These are phyloP conservation scores for Scelioninae gen. 2 DNA, from an alignment of 2,888 invertebrate genomes.

Conservation along the genomic window DNA sequence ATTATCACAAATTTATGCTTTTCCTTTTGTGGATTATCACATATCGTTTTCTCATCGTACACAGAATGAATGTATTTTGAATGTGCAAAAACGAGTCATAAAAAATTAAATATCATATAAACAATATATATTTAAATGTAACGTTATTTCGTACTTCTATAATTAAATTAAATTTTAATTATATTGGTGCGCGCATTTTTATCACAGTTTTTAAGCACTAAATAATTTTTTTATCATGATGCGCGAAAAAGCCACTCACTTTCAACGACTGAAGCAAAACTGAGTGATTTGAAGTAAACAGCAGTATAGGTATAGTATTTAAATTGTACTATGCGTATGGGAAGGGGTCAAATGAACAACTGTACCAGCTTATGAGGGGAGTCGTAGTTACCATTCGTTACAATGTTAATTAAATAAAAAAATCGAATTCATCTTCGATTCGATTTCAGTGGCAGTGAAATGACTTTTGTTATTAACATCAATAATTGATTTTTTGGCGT, in stretches of 20 bases:
- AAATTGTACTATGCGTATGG: conserved; percentile 32
- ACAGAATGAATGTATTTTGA: not conserved
- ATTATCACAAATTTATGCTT: not conserved
- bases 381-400: conserved; percentile 36
- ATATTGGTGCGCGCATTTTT: too few species aligned
- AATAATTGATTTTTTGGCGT: not conserved
- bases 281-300: conserved; percentile 32
- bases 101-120: too few species aligned
- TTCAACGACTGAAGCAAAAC: conserved; percentile 34
- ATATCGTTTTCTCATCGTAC: not conserved
- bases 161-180: too few species aligned
- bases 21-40: too few species aligned
- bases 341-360: conserved; percentile 25
- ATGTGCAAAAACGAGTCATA: too few species aligned
- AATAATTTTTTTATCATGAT: not conserved
- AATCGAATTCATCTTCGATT: too few species aligned
- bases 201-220: conserved; percentile 4
- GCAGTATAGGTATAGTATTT: conserved; percentile 29
- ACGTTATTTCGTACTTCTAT: too few species aligned
- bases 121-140: too few species aligned
- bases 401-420: conserved; percentile 4
- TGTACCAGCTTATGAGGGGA: conserved; percentile 14
- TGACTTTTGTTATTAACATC: too few species aligned
- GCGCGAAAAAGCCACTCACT: conserved; percentile 11
- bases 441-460: too few species aligned